These are phyloP conservation scores for Lates calcarifer DNA, from an alignment of 2,113 vertebrate species.

Conservation along the genomic window DNA sequence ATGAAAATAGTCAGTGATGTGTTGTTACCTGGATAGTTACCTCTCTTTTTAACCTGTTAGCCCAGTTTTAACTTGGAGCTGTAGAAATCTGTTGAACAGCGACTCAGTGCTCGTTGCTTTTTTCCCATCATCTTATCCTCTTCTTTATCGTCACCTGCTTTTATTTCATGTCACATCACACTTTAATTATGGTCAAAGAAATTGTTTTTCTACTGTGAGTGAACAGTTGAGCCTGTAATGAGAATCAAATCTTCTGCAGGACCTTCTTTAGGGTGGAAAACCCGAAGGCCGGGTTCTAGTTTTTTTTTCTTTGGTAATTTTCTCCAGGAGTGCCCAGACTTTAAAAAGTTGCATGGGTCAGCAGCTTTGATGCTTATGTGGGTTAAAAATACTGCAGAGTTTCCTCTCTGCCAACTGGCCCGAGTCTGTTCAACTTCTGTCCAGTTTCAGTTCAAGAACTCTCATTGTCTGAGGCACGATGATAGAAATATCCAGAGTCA, in stretches of 20 bases:
- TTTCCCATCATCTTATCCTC: background rate
- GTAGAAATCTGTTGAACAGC: no score
- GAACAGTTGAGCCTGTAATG: background rate
- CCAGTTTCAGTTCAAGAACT: background rate
- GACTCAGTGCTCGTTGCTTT: no score
- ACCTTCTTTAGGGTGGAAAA: conserved; percentile 15
- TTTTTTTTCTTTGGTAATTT: conserved; percentile 26
- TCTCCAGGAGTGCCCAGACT: conserved; percentile 43
- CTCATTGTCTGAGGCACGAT: background rate
- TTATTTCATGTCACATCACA: background rate
- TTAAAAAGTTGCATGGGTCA: conserved; percentile 47
- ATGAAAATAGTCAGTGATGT: no score
- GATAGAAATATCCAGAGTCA: background rate
- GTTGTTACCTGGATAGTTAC: no score
- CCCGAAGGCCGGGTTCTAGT: conserved; percentile 5
- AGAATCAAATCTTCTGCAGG: background rate
- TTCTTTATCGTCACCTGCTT: background rate
- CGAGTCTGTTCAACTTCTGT: background rate
- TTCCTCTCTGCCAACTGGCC: conserved; percentile 41
- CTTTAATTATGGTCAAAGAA: background rate
- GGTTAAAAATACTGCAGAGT: conserved; percentile 49
- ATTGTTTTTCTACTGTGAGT: background rate
- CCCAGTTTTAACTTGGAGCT: no score
- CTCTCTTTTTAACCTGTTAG: no score
- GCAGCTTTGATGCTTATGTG: conserved; percentile 51